These are phyloP conservation scores for Alouatta palliata DNA, from an alignment of 2,113 vertebrate genomes.

Conservation along the genomic window DNA sequence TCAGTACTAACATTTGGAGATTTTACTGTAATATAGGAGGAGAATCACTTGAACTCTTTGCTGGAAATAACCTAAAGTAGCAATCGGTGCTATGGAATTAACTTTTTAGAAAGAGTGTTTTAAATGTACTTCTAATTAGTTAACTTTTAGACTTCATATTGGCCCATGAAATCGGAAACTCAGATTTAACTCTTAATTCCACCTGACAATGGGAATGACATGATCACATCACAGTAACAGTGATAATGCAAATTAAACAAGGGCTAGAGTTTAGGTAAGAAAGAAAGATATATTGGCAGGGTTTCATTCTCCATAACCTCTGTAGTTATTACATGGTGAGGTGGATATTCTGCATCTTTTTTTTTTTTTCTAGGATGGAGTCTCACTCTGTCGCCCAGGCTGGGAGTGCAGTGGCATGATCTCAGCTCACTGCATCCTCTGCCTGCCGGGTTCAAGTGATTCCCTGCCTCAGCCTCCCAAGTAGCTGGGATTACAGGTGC, in stretches of 20 bases:
- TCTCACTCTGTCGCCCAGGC: too few relatives aligned
- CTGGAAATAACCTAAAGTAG: not conserved
- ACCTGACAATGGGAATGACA: not conserved
- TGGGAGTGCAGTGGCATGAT: too few relatives aligned
- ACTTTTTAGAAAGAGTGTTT: conserved; percentile 27
- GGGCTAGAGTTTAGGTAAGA: not conserved
- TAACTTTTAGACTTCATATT: not conserved
- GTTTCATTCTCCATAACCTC: not conserved
- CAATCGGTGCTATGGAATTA: not conserved
- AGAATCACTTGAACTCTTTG: not conserved
- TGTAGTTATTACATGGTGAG: not conserved
- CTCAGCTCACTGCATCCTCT: too few relatives aligned
- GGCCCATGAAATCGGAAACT: not conserved
- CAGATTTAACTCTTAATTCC: not conserved
- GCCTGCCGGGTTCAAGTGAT: too few relatives aligned
- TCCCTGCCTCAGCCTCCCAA: too few relatives aligned
- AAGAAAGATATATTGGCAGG: not conserved
- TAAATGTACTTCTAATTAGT: conserved; percentile 8
- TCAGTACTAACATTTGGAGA: not conserved
- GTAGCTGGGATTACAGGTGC: too few relatives aligned
- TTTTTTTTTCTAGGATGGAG: too few relatives aligned
- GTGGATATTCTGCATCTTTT: not conserved
- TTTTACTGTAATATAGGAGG: not conserved
- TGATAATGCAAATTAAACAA: not conserved
- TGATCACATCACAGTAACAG: not conserved